Conservation (phyloP, 2,888 invertebrate genomes). For the Cosmopolites sordidus region DNA sequence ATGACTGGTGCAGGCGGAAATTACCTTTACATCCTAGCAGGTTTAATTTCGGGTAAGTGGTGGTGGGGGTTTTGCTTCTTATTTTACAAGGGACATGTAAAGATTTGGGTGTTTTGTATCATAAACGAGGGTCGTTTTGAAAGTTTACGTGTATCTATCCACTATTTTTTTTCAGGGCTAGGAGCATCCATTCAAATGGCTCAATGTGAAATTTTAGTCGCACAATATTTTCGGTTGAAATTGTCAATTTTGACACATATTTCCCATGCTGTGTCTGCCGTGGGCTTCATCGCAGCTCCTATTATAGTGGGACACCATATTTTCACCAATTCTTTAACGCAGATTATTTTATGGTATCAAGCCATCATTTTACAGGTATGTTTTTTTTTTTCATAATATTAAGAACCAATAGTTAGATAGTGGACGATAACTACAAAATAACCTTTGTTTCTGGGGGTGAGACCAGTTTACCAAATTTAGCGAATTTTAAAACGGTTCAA, state of each 20-base stretch:
- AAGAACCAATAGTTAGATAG: too few species aligned
- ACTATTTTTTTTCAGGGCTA: slow-evolving; percentile 54
- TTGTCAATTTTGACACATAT: slow-evolving; percentile 52
- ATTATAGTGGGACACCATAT: slow-evolving; percentile 53
- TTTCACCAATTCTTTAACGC: slow-evolving; percentile 44
- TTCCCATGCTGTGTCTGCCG: slow-evolving; percentile 52
- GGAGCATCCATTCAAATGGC: slow-evolving; percentile 56
- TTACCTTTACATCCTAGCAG: slow-evolving; percentile 43
- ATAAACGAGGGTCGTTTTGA: too few species aligned
- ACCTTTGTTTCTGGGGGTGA: too few species aligned
- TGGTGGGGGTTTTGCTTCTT: too few species aligned
- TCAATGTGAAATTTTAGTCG: slow-evolving; percentile 56
- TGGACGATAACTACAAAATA: too few species aligned
- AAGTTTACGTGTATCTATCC: too few species aligned
- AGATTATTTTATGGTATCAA: slow-evolving; percentile 56
- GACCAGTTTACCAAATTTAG: too few species aligned
- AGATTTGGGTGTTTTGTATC: too few species aligned
- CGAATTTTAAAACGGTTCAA: too few species aligned
- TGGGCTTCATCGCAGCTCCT: slow-evolving; percentile 55
- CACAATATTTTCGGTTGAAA: slow-evolving; percentile 58
- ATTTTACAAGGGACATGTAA: too few species aligned
- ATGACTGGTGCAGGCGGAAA: slow-evolving; percentile 31
- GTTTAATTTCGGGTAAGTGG: slow-evolving; percentile 47
- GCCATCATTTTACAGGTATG: slow-evolving; percentile 53
- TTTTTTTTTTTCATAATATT: background rate